Evolutionary conservation across 2,797 vertebrate genomes (phyloP).

Genomic region (Apodemus agrarius): DNA sequence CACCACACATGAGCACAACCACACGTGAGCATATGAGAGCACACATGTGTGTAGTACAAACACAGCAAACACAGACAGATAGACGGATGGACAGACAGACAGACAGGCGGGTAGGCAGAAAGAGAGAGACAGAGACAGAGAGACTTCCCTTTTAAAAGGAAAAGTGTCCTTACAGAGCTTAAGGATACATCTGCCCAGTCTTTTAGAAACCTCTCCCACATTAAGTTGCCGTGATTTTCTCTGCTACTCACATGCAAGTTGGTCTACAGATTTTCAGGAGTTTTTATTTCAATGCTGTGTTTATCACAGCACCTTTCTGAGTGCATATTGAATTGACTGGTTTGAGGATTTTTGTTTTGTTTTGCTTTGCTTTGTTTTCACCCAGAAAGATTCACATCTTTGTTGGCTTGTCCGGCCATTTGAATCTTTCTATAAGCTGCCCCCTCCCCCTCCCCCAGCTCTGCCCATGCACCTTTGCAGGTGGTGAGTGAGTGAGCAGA

Average conservation of each 20-base stretch:
- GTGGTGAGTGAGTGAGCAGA: constrained; percentile 52
- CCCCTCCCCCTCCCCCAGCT: neutral
- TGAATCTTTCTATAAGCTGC: constrained; percentile 72
- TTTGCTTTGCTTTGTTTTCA: neutral
- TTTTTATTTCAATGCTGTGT: constrained; percentile 32
- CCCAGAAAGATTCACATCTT: constrained; percentile 67
- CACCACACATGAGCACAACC: neutral
- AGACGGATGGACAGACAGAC: neutral
- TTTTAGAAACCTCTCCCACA: neutral
- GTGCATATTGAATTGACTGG: constrained; percentile 39
- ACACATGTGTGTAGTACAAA: neutral
- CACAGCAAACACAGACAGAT: neutral
- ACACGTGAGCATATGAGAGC: neutral
- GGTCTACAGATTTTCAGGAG: neutral
- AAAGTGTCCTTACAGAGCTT: neutral
- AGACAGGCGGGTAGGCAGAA: neutral
- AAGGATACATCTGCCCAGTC: neutral
- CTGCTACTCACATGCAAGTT: neutral
- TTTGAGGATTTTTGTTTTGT: neutral
- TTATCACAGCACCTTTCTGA: constrained; percentile 32
- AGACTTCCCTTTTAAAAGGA: neutral
- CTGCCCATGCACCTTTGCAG: constrained; percentile 2
- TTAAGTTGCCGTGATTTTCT: neutral
- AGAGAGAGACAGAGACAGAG: neutral
- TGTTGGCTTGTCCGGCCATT: constrained; percentile 30